Evolutionary conservation across 37 sponge, comb jelly and placozoan species (phyloP).

Genomic region (Haliclona indistincta): DNA sequence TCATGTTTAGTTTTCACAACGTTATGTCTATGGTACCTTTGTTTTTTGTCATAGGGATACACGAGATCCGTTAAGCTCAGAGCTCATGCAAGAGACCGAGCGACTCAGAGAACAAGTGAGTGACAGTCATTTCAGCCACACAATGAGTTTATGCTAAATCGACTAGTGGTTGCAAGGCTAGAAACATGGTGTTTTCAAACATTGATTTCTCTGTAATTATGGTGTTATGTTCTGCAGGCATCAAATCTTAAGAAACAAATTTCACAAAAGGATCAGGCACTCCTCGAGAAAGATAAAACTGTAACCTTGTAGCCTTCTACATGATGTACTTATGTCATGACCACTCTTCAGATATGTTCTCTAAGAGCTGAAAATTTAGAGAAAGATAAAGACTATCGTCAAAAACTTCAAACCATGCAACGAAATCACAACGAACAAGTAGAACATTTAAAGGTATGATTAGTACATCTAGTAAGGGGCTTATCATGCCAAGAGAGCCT

Average conservation of each 20-base stretch:
- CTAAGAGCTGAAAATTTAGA: conserved; percentile 67
- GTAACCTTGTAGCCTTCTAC: not conserved
- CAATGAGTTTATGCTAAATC: not conserved
- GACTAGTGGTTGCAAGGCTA: no score
- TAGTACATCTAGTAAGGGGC: no score
- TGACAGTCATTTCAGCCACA: not conserved
- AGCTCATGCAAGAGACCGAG: conserved; percentile 56
- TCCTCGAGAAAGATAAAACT: conserved; percentile 80
- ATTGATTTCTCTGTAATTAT: no score
- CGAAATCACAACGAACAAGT: conserved; percentile 32
- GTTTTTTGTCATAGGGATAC: not conserved
- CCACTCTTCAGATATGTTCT: conserved; percentile 52
- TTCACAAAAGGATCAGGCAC: conserved; percentile 61
- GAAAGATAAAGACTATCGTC: conserved; percentile 60
- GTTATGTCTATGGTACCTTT: no score
- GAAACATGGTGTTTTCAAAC: not conserved
- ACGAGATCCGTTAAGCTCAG: conserved; percentile 35
- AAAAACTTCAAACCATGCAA: conserved; percentile 44
- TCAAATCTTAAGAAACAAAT: conserved; percentile 69
- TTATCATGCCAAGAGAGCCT: no score
- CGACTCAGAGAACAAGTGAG: conserved; percentile 48
- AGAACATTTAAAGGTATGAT: no score
- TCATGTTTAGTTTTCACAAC: no score
- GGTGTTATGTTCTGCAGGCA: conserved; percentile 51
- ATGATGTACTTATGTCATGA: not conserved